Evolutionary conservation across 2,888 invertebrate genomes (phyloP).

Genomic region (Hydrotaea cyrtoneurina): DNA sequence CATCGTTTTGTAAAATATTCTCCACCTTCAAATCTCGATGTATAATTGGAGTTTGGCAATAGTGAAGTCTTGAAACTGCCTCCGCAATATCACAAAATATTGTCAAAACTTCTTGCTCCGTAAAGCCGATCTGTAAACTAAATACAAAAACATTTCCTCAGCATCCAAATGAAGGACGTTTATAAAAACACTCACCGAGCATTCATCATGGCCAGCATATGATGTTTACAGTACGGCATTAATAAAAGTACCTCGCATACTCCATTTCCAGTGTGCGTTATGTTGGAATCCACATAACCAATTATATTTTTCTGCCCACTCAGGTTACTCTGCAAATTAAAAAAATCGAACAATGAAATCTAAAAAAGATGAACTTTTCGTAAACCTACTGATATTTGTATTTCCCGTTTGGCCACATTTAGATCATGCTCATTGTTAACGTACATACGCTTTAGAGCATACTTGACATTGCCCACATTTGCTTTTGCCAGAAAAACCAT

Average conservation of each 20-base stretch:
- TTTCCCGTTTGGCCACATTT: constrained; percentile 93
- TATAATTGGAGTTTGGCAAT: constrained; percentile 95
- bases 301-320: constrained; percentile 95
- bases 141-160: constrained; percentile 9
- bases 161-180: not conserved
- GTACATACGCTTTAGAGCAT: constrained; percentile 95
- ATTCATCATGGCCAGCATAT: constrained; percentile 94
- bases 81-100: constrained; percentile 96
- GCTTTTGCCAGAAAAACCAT: constrained; percentile 93
- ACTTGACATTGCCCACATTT: constrained; percentile 84
- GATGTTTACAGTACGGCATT: constrained; percentile 92
- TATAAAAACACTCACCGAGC: constrained; percentile 82
- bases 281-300: constrained; percentile 91
- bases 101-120: constrained; percentile 88
- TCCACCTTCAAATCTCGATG: constrained; percentile 96
- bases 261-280: constrained; percentile 89
- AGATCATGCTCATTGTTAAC: constrained; percentile 95
- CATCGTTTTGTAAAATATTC: constrained; percentile 91
- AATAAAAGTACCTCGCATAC: constrained; percentile 93
- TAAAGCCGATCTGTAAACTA: constrained; percentile 87
- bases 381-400: constrained; percentile 88
- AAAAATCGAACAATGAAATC: constrained; percentile 61
- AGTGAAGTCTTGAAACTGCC: constrained; percentile 94
- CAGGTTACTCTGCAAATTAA: constrained; percentile 85
- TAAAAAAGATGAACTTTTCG: not conserved